Conservation (phyloP, 2,797 vertebrate genomes). For the Fratercula arctica region DNA sequence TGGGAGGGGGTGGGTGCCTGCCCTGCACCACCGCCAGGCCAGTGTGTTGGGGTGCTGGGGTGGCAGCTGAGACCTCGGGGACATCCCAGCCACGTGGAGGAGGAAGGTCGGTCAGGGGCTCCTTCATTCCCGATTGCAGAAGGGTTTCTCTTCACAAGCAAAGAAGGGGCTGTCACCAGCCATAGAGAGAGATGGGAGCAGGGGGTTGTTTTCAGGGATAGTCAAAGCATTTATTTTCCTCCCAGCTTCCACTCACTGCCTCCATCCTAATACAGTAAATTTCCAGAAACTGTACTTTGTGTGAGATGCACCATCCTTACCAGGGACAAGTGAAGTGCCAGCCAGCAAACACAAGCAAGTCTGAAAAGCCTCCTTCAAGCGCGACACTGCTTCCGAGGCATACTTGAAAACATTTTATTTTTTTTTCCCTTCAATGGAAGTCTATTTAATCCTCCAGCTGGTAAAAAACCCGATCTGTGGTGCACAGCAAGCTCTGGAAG, state of each 20-base stretch:
- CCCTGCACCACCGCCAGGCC: background rate
- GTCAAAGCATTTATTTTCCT: background rate
- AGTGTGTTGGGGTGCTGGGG: background rate
- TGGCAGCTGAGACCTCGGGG: background rate
- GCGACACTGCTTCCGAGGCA: background rate
- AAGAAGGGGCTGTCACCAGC: background rate
- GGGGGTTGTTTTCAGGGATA: background rate
- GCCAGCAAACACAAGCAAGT: conserved; percentile 35
- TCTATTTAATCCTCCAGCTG: conserved; percentile 34
- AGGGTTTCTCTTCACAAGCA: background rate
- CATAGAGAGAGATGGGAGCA: background rate
- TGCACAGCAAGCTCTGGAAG: conserved; percentile 11
- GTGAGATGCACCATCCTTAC: background rate
- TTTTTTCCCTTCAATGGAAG: background rate
- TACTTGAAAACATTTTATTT: background rate
- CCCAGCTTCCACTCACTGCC: background rate
- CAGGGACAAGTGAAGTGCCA: background rate
- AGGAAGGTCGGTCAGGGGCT: background rate
- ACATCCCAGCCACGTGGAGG: fast-evolving
- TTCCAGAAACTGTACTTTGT: conserved; percentile 8
- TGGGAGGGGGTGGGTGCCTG: background rate
- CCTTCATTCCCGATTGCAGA: background rate
- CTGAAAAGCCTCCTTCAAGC: conserved; percentile 34
- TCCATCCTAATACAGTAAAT: background rate
- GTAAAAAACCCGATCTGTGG: conserved; percentile 32